Evolutionary conservation across 2,113 vertebrate genomes (phyloP).

Genomic region (Heliornis fulica): DNA sequence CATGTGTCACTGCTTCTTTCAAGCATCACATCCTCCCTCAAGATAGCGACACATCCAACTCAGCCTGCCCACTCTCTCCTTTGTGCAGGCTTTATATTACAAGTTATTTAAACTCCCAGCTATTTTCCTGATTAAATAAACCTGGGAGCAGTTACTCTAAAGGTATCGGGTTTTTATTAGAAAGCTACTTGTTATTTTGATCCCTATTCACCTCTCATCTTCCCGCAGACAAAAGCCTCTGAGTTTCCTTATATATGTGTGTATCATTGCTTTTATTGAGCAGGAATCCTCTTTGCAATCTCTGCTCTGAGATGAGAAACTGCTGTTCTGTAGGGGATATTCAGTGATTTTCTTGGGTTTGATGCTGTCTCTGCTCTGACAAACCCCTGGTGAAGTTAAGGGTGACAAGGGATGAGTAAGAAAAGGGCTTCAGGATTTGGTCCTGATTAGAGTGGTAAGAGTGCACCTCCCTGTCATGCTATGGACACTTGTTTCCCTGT

Average conservation of each 20-base stretch:
- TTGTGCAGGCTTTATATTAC: slow-evolving; percentile 26
- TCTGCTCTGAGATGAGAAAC: not conserved
- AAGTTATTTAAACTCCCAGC: slow-evolving; percentile 46
- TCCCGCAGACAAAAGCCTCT: slow-evolving; percentile 2
- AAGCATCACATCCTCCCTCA: not conserved
- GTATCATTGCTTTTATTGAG: not conserved
- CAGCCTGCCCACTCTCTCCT: slow-evolving; percentile 22
- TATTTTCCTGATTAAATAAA: slow-evolving; percentile 54
- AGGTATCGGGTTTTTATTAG: slow-evolving; percentile 13
- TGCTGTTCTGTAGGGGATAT: not conserved
- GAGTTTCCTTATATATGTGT: not conserved
- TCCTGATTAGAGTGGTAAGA: not conserved
- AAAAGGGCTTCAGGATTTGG: not conserved
- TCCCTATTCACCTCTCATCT: slow-evolving; percentile 16
- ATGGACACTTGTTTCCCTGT: not conserved
- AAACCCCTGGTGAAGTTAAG: not conserved
- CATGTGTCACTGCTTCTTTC: slow-evolving; percentile 34
- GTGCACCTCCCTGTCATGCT: not conserved
- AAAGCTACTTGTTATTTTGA: slow-evolving; percentile 33
- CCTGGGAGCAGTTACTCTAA: not conserved
- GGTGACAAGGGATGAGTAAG: not conserved
- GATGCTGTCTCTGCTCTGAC: not conserved
- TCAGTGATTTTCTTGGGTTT: not conserved
- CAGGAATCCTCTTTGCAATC: not conserved
- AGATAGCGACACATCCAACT: not conserved